Evolutionary conservation across 2,113 vertebrate species (phyloP), one percentile per base, ranked within the genome.

Genomic region (Narcine bancroftii): DNA sequence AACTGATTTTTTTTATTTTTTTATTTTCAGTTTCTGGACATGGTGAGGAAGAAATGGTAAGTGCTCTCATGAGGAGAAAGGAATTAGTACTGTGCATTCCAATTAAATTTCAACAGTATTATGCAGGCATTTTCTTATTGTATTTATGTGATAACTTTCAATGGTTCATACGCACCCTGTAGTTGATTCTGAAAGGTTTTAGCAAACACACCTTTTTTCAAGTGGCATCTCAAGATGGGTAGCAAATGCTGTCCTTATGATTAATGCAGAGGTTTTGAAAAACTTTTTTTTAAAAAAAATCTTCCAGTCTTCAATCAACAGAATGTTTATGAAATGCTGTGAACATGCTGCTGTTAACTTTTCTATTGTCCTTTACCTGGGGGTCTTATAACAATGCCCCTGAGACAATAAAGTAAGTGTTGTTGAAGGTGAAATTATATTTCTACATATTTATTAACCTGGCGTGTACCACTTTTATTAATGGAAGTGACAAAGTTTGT

Each of bases 21-120:
- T 93, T 93, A 65, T 39, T 96, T 93, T 73, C 95, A 99, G 98
- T 96, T 2, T 96, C 96, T 76, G 97, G 96, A 92, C 98, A 98
- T 92, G 98, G 96, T 93, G 98, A 98, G 87, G 96, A 96, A 13
- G 89, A 91, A 91, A 92, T 99, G 97, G 98, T 99, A 95, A 97
- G 98, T 95, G 45, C 83, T 81, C 13, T 10, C 33, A 36, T 91
- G 65, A 56, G 45, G 47, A 60, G 89, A 69, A 13, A 26, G 29
- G 89, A 47, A 3, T 91, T 71, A 3, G 6, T 87, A 24, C 24
- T 47, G 6, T 24, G 56, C 36, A 24, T 29, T 36, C 11, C 29
- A 60, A 60, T 60, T 60, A 36, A 36, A 60, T 60, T 21, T 60
- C 9, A 21, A 9, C 33, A 0, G 21, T 36, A 87, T 87, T 87